These are phyloP conservation scores for Sterrhoptilus dennistouni DNA, from an alignment of 2,113 vertebrate species.

Conservation along the genomic window DNA sequence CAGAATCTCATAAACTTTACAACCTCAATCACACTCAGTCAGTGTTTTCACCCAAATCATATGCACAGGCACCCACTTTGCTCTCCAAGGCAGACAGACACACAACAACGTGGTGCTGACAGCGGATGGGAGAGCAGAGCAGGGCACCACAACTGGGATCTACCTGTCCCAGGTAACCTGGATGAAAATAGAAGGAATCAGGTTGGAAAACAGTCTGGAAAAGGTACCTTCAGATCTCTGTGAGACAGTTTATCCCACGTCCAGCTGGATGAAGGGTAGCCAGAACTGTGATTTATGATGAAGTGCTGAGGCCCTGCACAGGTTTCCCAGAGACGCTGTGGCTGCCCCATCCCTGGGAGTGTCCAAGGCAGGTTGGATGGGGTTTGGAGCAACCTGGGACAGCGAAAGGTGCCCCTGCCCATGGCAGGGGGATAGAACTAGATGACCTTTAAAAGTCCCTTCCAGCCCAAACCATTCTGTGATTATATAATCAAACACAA, in stretches of 20 bases:
- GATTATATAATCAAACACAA: neutral
- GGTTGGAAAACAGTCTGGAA: neutral
- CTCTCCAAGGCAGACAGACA: rapidly evolving
- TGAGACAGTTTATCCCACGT: neutral
- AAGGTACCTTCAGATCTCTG: neutral
- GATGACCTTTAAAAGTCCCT: rapidly evolving
- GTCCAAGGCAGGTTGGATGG: rapidly evolving
- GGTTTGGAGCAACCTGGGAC: rapidly evolving
- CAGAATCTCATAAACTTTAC: conserved; percentile 48
- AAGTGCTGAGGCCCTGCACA: neutral
- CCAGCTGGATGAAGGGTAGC: neutral
- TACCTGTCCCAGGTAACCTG: neutral
- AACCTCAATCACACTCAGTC: neutral
- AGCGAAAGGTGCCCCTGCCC: neutral
- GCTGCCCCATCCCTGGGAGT: neutral
- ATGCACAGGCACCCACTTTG: rapidly evolving
- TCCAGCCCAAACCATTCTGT: neutral
- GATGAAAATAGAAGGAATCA: neutral
- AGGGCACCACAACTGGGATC: neutral
- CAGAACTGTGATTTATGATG: neutral
- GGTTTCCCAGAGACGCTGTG: rapidly evolving
- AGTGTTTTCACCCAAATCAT: neutral
- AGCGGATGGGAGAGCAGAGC: neutral
- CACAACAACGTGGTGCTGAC: neutral
- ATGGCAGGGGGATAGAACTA: rapidly evolving